Percentiles rank a stretch among this genome's conserved stretches.
Evolutionary conservation across 2,888 invertebrate genomes (phyloP).

Genomic region (Lycia hirtaria): DNA sequence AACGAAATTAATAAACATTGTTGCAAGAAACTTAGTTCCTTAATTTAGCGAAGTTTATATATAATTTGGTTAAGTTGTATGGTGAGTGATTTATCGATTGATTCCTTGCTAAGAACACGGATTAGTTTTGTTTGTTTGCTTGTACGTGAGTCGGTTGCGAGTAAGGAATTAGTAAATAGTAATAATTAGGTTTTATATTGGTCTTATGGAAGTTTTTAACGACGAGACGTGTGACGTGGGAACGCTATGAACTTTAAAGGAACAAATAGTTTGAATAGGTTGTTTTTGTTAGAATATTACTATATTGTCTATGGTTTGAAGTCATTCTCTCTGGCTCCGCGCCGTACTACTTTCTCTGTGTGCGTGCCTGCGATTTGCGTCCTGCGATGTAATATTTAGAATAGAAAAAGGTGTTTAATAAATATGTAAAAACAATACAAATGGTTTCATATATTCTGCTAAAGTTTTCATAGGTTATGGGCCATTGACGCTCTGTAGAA

Average conservation of each 20-base stretch:
- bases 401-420: too few relatives aligned
- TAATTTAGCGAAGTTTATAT: neutral
- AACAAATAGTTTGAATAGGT: neutral
- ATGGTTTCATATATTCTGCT: too few relatives aligned
- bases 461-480: too few relatives aligned
- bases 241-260: neutral
- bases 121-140: conserved; percentile 79
- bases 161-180: conserved; percentile 28
- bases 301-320: too few relatives aligned
- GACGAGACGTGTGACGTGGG: neutral
- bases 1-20: neutral
- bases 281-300: too few relatives aligned
- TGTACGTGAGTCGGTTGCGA: conserved; percentile 65
- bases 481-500: too few relatives aligned
- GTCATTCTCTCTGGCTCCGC: too few relatives aligned
- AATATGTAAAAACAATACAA: too few relatives aligned
- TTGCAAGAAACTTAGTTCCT: neutral
- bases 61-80: neutral
- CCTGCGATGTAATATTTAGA: too few relatives aligned
- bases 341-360: too few relatives aligned
- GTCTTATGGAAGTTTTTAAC: neutral
- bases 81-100: conserved; percentile 82
- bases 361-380: too few relatives aligned
- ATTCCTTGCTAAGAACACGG: conserved; percentile 52
- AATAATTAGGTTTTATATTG: conserved; percentile 15